Percentiles rank a stretch among this genome's conserved stretches.
These are phyloP conservation scores for Sialia sialis DNA, from an alignment of 2,113 vertebrate species.

Conservation along the genomic window DNA sequence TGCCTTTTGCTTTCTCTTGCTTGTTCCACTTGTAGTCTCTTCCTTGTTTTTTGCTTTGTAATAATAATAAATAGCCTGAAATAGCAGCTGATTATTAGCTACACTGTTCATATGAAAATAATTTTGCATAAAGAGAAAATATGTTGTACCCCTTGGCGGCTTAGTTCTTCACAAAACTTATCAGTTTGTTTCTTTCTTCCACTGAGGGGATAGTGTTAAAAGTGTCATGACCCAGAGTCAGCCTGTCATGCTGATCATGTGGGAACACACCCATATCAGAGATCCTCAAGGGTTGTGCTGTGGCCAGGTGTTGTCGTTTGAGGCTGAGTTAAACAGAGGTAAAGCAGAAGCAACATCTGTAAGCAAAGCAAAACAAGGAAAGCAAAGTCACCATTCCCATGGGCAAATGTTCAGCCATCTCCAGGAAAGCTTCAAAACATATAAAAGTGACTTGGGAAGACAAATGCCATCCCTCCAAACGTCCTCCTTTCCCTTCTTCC, in stretches of 20 bases:
- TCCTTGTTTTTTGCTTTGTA: neutral
- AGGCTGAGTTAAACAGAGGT: neutral
- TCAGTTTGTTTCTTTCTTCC: neutral
- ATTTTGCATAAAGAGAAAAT: neutral
- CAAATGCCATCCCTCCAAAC: rapidly evolving
- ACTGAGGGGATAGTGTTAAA: neutral
- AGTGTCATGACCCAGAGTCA: neutral
- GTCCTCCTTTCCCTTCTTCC: neutral
- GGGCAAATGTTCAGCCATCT: neutral
- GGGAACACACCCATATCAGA: neutral
- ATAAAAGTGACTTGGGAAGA: neutral
- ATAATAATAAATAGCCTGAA: neutral
- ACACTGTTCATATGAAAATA: neutral
- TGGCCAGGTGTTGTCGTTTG: rapidly evolving
- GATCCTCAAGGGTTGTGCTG: neutral
- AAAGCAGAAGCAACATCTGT: rapidly evolving
- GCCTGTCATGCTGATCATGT: neutral
- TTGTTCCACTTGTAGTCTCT: neutral
- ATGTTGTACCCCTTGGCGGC: neutral
- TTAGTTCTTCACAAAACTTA: neutral
- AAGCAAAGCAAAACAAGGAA: neutral
- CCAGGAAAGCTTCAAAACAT: neutral
- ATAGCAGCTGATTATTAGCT: neutral
- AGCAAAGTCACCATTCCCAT: neutral
- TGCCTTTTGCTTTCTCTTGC: neutral